A percentile compares a stretch with the other conserved stretches of the same genome.
Conservation (phyloP, 2,797 vertebrate species). For the Chiloscyllium punctatum region DNA sequence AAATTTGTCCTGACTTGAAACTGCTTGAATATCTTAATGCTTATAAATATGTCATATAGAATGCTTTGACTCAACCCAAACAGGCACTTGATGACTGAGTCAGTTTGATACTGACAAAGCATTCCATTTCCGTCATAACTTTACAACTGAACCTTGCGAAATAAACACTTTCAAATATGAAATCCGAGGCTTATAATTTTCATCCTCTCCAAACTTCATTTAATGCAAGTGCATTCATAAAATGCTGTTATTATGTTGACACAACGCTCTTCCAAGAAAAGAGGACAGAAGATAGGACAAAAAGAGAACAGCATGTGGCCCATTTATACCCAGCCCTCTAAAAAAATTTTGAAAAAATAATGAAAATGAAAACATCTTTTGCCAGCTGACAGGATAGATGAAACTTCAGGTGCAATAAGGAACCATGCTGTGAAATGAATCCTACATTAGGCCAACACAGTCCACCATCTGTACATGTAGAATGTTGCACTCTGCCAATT, state of each 20-base stretch:
- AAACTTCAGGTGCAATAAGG: conserved; percentile 44
- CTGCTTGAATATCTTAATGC: background rate
- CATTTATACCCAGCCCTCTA: conserved; percentile 41
- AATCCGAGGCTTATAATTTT: conserved; percentile 58
- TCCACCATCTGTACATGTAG: background rate
- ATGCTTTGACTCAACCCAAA: background rate
- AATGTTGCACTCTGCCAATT: background rate
- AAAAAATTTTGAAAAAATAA: background rate
- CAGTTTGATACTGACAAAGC: conserved; percentile 56
- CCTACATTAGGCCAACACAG: conserved; percentile 37
- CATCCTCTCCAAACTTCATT: conserved; percentile 57
- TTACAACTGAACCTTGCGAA: conserved; percentile 48
- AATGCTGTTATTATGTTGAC: conserved; percentile 50
- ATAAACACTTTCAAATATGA: conserved; percentile 48
- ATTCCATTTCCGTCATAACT: conserved; percentile 42
- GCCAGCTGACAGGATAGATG: conserved; percentile 42
- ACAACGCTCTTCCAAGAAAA: conserved; percentile 45
- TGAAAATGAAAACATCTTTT: conserved; percentile 43
- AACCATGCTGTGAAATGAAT: conserved; percentile 49
- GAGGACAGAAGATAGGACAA: conserved; percentile 51
- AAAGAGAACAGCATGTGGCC: conserved; percentile 46
- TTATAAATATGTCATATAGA: background rate
- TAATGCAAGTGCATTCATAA: conserved; percentile 48
- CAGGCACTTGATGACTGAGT: conserved; percentile 45
- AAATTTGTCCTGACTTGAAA: background rate